A percentile compares a stretch with the other conserved stretches of the same genome.
Conservation (phyloP, 1,140 invertebrate species). For the Aethina tumida region DNA sequence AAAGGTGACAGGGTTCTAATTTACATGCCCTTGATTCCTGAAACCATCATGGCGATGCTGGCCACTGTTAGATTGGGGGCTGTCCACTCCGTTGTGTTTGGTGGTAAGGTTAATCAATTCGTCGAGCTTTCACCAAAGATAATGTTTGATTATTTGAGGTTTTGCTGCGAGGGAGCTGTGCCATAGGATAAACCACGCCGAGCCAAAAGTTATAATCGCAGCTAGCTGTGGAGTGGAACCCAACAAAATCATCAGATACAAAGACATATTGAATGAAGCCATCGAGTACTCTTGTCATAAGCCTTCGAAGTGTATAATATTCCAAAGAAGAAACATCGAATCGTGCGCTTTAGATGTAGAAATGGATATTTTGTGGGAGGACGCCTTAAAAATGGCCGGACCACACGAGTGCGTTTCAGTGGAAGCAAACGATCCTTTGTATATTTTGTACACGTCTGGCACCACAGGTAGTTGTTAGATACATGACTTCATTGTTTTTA, state of each 20-base stretch:
- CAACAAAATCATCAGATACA: slow-evolving; percentile 75
- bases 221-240: slow-evolving; percentile 88
- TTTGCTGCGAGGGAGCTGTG: slow-evolving; percentile 82
- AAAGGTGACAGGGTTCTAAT: slow-evolving; percentile 74
- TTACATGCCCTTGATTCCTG: slow-evolving; percentile 86
- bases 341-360: slow-evolving; percentile 48
- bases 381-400: slow-evolving; percentile 49
- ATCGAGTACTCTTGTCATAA: slow-evolving; percentile 58
- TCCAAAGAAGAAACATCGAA: slow-evolving; percentile 58
- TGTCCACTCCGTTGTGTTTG: slow-evolving; percentile 81
- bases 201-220: slow-evolving; percentile 79
- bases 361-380: slow-evolving; percentile 68
- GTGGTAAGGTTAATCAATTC: slow-evolving; percentile 48
- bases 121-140: too few species aligned
- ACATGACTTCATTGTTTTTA: not conserved
- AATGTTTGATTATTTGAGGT: slow-evolving; percentile 49
- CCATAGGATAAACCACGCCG: slow-evolving; percentile 74
- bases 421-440: slow-evolving; percentile 80
- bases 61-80: slow-evolving; percentile 74
- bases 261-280: slow-evolving; percentile 80
- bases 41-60: slow-evolving; percentile 77
- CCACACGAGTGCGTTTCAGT: slow-evolving; percentile 75
- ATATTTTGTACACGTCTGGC: slow-evolving; percentile 89
- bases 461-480: slow-evolving; percentile 55
- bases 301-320: slow-evolving; percentile 71